These are phyloP conservation scores for Menidia beryllina DNA, from an alignment of 2,113 vertebrate genomes.

Conservation along the genomic window DNA sequence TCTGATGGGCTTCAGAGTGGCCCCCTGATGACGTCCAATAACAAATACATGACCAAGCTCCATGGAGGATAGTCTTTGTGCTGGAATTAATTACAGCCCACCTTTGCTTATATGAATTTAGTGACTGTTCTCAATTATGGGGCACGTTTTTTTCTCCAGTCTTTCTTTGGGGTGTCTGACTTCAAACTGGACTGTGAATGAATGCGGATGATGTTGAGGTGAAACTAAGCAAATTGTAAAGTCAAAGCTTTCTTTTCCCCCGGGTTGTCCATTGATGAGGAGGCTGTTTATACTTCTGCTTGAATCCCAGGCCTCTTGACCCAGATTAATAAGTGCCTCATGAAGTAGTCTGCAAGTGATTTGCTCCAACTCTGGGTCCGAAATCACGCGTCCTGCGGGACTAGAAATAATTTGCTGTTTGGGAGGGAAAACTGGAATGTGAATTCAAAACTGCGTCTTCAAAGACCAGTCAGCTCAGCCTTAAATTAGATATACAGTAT, in stretches of 20 bases:
- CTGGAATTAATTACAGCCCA: conserved; percentile 93
- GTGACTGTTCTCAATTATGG: conserved; percentile 93
- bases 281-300: conserved; percentile 74
- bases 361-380: conserved; percentile 76
- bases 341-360: conserved; percentile 83
- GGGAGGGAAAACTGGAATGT: conserved; percentile 75
- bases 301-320: conserved; percentile 65
- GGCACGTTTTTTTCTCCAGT: conserved; percentile 86
- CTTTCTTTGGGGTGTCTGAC: conserved; percentile 68
- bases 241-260: conserved; percentile 35
- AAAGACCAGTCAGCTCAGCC: conserved; percentile 72
- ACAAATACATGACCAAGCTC: conserved; percentile 91
- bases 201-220: conserved; percentile 60
- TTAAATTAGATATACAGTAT: conserved; percentile 75
- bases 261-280: conserved; percentile 63
- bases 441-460: conserved; percentile 74
- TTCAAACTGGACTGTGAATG: conserved; percentile 48
- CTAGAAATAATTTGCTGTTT: conserved; percentile 77
- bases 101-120: conserved; percentile 90
- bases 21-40: conserved; percentile 89
- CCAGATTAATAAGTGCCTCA: conserved; percentile 77
- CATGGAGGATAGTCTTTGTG: conserved; percentile 89
- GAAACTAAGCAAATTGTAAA: conserved; percentile 50
- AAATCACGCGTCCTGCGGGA: conserved; percentile 78
- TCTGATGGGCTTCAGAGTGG: conserved; percentile 91